Evolutionary conservation across 2,113 vertebrate genomes (phyloP).

Genomic region (Corythoichthys intestinalis): DNA sequence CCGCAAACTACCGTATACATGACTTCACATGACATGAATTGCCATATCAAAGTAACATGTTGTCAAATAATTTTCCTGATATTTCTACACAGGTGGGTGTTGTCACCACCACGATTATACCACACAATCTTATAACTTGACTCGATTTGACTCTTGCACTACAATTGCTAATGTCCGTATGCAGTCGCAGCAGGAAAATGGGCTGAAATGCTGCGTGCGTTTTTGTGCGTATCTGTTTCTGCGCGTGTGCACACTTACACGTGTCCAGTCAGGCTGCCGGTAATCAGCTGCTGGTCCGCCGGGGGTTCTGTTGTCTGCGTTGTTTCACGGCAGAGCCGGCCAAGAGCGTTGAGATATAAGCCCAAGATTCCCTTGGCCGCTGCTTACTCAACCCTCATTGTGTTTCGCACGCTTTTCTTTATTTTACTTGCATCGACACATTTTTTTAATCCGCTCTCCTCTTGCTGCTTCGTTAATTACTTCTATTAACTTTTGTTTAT

Average conservation of each 20-base stretch:
- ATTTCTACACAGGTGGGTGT: background rate
- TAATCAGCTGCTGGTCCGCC: constrained; percentile 60
- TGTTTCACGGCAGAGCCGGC: constrained; percentile 45
- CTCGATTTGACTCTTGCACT: constrained; percentile 49
- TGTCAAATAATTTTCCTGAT: background rate
- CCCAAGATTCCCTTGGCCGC: constrained; percentile 24
- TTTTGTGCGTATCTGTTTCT: background rate
- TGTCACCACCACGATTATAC: constrained; percentile 23
- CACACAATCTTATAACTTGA: constrained; percentile 27
- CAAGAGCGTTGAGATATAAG: constrained; percentile 36
- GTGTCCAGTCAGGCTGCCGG: constrained; percentile 45
- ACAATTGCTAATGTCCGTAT: constrained; percentile 55
- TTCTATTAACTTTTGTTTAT: background rate
- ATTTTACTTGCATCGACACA: constrained; percentile 1
- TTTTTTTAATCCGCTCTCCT: background rate
- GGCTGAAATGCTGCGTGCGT: constrained; percentile 12
- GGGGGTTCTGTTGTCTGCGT: constrained; percentile 41
- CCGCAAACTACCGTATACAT: no score
- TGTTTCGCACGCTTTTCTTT: constrained; percentile 19
- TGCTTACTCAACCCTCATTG: constrained; percentile 12
- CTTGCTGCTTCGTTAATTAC: constrained; percentile 1
- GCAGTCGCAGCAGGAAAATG: constrained; percentile 39
- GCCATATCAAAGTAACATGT: background rate
- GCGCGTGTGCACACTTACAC: background rate
- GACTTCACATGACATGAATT: background rate